Conservation (phyloP, 2,797 vertebrate genomes). For the Macropodus opercularis region DNA sequence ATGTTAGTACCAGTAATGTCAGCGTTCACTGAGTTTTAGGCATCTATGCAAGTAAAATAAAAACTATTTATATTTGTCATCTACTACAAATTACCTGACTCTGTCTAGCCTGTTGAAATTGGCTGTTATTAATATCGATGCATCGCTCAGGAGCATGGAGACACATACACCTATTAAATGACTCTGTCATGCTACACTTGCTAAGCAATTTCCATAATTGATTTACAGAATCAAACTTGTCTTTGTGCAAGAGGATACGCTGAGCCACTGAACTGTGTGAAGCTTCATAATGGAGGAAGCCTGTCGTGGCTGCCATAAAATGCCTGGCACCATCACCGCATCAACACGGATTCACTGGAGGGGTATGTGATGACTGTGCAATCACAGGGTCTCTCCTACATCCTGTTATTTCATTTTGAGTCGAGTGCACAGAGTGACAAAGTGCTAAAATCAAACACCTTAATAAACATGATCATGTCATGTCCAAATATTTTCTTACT, state of each 20-base stretch:
- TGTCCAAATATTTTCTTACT: too few species aligned
- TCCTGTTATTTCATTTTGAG: not conserved
- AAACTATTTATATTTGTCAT: not conserved
- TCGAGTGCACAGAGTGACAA: not conserved
- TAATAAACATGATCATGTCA: too few species aligned
- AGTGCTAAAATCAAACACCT: not conserved
- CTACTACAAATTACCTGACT: not conserved
- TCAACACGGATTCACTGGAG: not conserved
- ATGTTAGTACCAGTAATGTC: too few species aligned
- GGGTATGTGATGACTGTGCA: not conserved
- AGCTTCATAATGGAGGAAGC: constrained; percentile 9
- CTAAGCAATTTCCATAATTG: constrained; percentile 39
- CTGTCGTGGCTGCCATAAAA: constrained; percentile 1
- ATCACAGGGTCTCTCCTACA: not conserved
- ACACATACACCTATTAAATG: not conserved
- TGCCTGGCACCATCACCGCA: not conserved
- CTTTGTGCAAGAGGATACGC: constrained; percentile 16
- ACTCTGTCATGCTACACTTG: constrained; percentile 34
- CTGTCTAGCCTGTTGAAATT: not conserved
- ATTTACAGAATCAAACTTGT: constrained; percentile 35
- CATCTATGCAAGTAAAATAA: too few species aligned
- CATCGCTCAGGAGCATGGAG: not conserved
- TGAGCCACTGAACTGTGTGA: constrained; percentile 17
- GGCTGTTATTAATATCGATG: not conserved
- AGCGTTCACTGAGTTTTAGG: too few species aligned